Conservation (phyloP, 1,140 invertebrate species). For the Orussus abietinus region DNA sequence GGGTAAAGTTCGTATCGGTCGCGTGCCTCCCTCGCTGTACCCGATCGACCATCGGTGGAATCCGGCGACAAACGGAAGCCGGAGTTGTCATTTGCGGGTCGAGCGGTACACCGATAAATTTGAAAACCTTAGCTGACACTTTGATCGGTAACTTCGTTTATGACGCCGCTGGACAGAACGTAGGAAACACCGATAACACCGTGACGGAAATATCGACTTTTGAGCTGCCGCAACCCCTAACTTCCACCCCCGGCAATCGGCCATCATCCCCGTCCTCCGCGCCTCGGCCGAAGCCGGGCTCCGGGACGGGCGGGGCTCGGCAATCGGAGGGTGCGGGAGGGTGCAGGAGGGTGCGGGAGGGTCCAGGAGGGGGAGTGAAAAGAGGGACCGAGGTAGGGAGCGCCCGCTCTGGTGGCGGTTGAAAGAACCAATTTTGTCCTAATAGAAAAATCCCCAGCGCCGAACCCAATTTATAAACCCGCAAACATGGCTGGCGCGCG, state of each 20-base stretch:
- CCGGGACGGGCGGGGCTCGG: neutral
- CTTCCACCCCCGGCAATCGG: conserved; percentile 9
- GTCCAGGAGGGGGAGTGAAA: conserved; percentile 4
- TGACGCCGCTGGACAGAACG: conserved; percentile 44
- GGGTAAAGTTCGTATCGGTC: too few species aligned
- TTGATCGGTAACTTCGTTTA: conserved; percentile 51
- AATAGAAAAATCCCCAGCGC: conserved; percentile 55
- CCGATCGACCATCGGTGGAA: too few species aligned
- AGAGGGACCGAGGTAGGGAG: conserved; percentile 7
- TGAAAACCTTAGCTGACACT: conserved; percentile 27
- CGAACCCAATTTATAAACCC: conserved; percentile 55
- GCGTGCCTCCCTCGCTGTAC: too few species aligned
- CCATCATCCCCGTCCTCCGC: conserved; percentile 11
- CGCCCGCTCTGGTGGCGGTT: conserved; percentile 46
- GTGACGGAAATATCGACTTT: conserved; percentile 53
- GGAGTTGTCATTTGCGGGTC: too few species aligned
- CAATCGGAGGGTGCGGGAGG: neutral
- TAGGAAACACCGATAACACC: conserved; percentile 49
- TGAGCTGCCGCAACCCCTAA: conserved; percentile 34
- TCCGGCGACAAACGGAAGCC: too few species aligned
- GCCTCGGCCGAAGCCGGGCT: conserved; percentile 9
- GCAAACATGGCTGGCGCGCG: conserved; percentile 49
- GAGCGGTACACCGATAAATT: too few species aligned
- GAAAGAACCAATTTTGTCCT: conserved; percentile 56
- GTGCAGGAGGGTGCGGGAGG: neutral